Conservation (phyloP, 2,113 vertebrate genomes). For the Epinephelus lanceolatus region DNA sequence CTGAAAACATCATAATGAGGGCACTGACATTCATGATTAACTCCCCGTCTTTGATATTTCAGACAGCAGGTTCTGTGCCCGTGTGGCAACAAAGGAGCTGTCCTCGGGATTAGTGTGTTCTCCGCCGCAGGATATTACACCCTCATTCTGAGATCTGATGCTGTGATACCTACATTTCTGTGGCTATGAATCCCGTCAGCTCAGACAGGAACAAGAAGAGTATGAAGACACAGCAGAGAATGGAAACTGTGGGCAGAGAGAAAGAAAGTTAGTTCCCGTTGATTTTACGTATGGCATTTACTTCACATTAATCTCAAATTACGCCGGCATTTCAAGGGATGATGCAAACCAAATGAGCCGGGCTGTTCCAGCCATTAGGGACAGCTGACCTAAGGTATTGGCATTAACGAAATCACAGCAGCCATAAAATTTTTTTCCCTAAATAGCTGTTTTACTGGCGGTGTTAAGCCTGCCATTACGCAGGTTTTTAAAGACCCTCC, state of each 20-base stretch:
- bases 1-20: slow-evolving; percentile 51
- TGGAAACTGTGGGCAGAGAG: slow-evolving; percentile 90
- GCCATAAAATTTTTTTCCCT: slow-evolving; percentile 40
- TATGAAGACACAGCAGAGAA: slow-evolving; percentile 99
- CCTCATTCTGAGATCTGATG: neutral
- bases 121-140: slow-evolving; percentile 36
- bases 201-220: slow-evolving; percentile 99
- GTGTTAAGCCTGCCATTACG: slow-evolving; percentile 55
- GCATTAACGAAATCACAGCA: slow-evolving; percentile 65
- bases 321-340: slow-evolving; percentile 32
- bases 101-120: neutral
- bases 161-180: slow-evolving; percentile 94
- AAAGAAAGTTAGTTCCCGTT: slow-evolving; percentile 41
- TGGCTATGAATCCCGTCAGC: slow-evolving; percentile 98
- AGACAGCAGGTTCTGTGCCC: neutral
- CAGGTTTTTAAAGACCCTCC: slow-evolving; percentile 64
- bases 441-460: slow-evolving; percentile 66
- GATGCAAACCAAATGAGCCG: slow-evolving; percentile 55
- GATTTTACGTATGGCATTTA: neutral
- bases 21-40: slow-evolving; percentile 47
- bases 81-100: slow-evolving; percentile 19
- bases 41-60: slow-evolving; percentile 21
- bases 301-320: slow-evolving; percentile 29
- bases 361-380: slow-evolving; percentile 22
- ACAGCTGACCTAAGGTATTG: slow-evolving; percentile 59